Evolutionary conservation across 2,113 vertebrate species (phyloP), one percentile per base, ranked within the genome.

Genomic region (Hyaena hyaena): DNA sequence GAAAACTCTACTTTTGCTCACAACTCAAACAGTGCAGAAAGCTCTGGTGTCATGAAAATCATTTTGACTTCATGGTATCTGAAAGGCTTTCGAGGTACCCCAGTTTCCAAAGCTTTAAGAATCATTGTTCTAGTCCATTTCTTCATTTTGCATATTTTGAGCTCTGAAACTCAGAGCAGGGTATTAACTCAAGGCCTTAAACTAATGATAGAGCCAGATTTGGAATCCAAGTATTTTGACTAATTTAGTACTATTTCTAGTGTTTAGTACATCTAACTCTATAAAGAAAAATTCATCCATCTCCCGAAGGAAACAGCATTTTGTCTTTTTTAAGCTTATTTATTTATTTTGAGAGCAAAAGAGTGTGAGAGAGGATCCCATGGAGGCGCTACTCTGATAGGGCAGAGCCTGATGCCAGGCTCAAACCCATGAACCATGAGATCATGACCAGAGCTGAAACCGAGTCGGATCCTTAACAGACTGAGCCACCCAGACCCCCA

Each of bases 11-110:
- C 79, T 84, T 90, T 26, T 81, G n/a, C 15, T 96, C 43, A 82
- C 23, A 94, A 73, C 45, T 77, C 50, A 28, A 55, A 35, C 58
- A 69, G 10, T 71, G 17, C 14, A 68, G 55, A 63, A 50, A 23
- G 61, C 55, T 73, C 11, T 66, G 26, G 10, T 92, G 43, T 55
- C 85, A 33, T 28, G 84, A 97, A 81, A 87, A 50, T 71, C 55
- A 77, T 94, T 96, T 94, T 94, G n/a, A 86, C 7, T 7, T 96
- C 39, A 61, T 48, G n/a, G 43, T 50, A 17, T 77, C 15, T 55
- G 26, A 90, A 90, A 66, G 53, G 5, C 1, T 90, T 53, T 84
- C 69, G 48, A 7, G 4, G 9, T 50, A 61, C 23, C 68, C 73
- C 26, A 82, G n/a, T 3, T 4, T 24, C 53, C 74, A 74, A 2